Conservation (phyloP, 2,797 vertebrate species). For the Chelon labrosus region DNA sequence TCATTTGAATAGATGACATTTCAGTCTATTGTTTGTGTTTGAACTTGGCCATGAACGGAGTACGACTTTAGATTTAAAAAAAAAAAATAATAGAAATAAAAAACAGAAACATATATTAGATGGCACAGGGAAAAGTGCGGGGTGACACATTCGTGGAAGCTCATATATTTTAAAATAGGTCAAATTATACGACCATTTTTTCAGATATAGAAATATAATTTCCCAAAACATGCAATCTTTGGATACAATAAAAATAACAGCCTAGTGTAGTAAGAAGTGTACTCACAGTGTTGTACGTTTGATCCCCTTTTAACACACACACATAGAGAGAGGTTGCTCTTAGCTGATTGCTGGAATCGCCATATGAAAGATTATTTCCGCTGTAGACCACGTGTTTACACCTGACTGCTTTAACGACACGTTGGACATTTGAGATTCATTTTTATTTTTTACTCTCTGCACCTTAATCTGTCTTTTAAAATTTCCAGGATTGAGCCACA, state of each 20-base stretch:
- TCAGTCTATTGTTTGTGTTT: constrained; percentile 63
- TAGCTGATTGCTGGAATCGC: constrained; percentile 3
- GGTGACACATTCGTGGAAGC: not conserved
- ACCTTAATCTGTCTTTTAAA: not conserved
- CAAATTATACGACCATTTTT: not conserved
- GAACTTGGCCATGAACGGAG: constrained; percentile 74
- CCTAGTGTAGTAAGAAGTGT: not conserved
- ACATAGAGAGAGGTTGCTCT: constrained; percentile 4
- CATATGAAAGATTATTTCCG: constrained; percentile 21
- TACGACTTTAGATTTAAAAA: not conserved
- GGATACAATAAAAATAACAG: not conserved
- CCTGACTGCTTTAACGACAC: not conserved
- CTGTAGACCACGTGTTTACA: constrained; percentile 27
- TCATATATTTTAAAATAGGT: not conserved
- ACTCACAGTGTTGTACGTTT: not conserved
- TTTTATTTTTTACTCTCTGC: not conserved
- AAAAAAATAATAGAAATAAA: no score
- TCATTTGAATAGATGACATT: constrained; percentile 63
- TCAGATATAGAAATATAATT: not conserved
- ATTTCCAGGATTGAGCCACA: constrained; percentile 19
- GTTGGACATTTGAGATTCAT: not conserved
- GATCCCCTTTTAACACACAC: not conserved
- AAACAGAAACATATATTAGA: not conserved
- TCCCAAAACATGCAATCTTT: not conserved
- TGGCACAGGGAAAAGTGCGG: not conserved